Evolutionary conservation across 2,797 vertebrate genomes (phyloP).

Genomic region (Scolopax bukidnonensis): DNA sequence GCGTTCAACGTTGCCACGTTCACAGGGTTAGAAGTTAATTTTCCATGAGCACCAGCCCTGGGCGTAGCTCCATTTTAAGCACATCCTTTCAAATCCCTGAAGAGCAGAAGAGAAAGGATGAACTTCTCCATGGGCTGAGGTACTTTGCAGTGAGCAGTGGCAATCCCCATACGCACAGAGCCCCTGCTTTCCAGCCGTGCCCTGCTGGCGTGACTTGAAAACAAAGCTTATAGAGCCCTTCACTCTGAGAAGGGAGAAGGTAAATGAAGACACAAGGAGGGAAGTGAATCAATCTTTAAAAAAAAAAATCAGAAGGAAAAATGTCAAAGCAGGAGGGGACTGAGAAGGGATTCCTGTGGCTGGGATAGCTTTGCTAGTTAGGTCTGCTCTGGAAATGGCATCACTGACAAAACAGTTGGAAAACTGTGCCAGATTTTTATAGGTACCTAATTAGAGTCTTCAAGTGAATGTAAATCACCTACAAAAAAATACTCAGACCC

Average conservation of each 20-base stretch:
- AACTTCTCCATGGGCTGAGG: background rate
- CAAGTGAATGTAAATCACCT: background rate
- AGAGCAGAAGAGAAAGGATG: background rate
- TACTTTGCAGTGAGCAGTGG: background rate
- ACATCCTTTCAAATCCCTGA: background rate
- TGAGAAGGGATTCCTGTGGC: background rate
- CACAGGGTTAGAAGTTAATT: background rate
- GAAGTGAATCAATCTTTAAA: background rate
- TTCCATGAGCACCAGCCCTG: background rate
- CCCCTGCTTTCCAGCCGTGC: background rate
- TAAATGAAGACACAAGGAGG: background rate
- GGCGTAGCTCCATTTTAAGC: background rate
- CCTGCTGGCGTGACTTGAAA: background rate
- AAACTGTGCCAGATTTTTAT: background rate
- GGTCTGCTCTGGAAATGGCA: background rate
- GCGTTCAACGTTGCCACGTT: background rate
- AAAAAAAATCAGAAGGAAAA: background rate
- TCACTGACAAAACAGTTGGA: background rate
- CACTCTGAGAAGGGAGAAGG: background rate
- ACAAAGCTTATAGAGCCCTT: background rate
- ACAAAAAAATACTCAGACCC: background rate
- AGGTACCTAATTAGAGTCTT: background rate
- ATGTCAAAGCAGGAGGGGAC: background rate
- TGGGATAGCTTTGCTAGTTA: background rate
- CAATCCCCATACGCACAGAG: rapidly evolving